Base-by-base conservation (phyloP, 1,140 invertebrate species). In the Camponotus pennsylvanicus region DNA sequence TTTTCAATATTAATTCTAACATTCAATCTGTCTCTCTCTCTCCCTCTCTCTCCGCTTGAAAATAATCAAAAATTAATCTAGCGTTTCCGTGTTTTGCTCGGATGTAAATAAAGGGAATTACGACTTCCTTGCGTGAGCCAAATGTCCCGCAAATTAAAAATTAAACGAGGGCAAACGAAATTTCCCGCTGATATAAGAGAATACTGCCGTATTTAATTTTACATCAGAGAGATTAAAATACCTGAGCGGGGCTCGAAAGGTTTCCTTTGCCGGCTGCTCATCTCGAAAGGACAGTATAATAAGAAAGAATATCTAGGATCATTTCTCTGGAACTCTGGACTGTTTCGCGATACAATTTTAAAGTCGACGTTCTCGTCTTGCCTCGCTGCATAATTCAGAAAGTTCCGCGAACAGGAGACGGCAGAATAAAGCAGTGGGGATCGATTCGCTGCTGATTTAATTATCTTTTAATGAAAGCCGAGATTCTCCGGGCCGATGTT, bases 391-490 rank as follows among this genome's bases (percentile, higher is more conserved):
- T 83, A 83, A 83, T 83, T 83, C 79, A 83, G 79, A 3, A 73
- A 83, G 79, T 83, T 83, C 69, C 55, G 55, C 67, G 69, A 83
- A 27, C 79, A 75, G 40, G 69, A 82, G 67, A 82, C 67, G 37
- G 79, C 69, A 49, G 42, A 55, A 83, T 73, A 75, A 73, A 75
- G 69, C 69, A 37, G 49, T 5, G 69, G 40, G 37, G 79, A 83
- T 83, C 79, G 79, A 83, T 83, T 83, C 79, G 69, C 79, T 73
- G 55, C 79, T 83, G 79, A 83, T 83, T 83, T 83, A 83, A 83
- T 83, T 83, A 83, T 83, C 79, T 83, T 83, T 83, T 83, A 83
- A 83, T 83, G 79, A 83, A 83, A 83, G 55, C 69, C 79, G 55
- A 75, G 79, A 83, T 83, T 83, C 57, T 69, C 66, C 55, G 37